phyloP scores from a whole-genome alignment of 2,888 invertebrate species.

The Terebella lapidaria region DNA sequence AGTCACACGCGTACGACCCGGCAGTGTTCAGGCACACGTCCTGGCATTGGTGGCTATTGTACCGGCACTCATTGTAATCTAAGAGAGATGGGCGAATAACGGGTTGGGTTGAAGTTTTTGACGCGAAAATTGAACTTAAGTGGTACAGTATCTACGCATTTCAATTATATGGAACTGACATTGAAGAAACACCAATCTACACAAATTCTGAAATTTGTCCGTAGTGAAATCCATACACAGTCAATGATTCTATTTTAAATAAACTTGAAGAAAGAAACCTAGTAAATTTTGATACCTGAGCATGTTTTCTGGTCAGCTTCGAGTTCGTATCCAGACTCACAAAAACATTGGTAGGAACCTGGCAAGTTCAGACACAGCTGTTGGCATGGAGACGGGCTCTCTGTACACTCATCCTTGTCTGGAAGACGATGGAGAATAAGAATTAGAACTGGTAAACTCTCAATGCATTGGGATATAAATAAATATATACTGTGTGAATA shows the following conservation, averaged over 20 bases:
- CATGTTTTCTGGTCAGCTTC: neutral
- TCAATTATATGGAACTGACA: too few species aligned
- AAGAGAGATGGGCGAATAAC: neutral
- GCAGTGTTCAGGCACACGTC: slow-evolving; percentile 10
- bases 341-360: slow-evolving; percentile 18
- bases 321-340: slow-evolving; percentile 4
- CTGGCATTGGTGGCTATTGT: neutral
- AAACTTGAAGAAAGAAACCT: neutral
- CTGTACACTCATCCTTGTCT: slow-evolving; percentile 38
- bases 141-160: too few species aligned
- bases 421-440: neutral
- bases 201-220: neutral
- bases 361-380: slow-evolving; percentile 21
- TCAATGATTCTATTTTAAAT: neutral
- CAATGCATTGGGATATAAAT: neutral
- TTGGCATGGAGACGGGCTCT: slow-evolving; percentile 31
- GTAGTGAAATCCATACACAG: neutral
- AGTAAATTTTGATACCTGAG: slow-evolving; percentile 1
- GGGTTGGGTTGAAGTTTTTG: too few species aligned
- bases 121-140: too few species aligned
- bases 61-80: slow-evolving; percentile 7
- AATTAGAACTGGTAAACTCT: neutral
- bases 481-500: neutral
- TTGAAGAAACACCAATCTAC: neutral
- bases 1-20: slow-evolving; percentile 11